Conservation (phyloP, 2,888 invertebrate genomes). For the Nemurella pictetii region DNA sequence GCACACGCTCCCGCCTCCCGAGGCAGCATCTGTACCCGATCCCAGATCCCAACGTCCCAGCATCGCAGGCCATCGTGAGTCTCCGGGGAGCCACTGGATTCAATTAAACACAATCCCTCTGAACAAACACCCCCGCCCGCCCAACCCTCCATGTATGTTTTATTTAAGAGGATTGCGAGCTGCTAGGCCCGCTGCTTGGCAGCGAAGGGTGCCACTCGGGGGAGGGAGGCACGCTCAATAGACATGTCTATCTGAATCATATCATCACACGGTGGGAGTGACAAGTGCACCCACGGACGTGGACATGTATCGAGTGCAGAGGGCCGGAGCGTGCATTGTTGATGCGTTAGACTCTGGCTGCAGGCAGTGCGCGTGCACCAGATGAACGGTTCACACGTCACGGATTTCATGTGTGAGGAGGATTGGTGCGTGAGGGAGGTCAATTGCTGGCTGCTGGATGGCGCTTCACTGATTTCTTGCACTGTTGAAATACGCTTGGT, state of each 20-base stretch:
- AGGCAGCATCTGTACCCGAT: background rate
- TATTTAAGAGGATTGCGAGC: slow-evolving; percentile 41
- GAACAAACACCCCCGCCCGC: slow-evolving; percentile 35
- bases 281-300: background rate
- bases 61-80: background rate
- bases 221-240: background rate
- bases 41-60: no score
- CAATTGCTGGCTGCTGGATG: no score
- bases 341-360: background rate
- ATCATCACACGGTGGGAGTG: background rate
- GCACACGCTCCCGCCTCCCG: background rate
- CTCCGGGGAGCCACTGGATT: slow-evolving; percentile 17
- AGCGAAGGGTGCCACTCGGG: background rate
- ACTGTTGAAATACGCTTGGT: no score
- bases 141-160: slow-evolving; percentile 42
- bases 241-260: slow-evolving; percentile 7
- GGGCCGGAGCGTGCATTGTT: background rate
- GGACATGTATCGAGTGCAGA: background rate
- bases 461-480: no score
- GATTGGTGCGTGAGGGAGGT: no score
- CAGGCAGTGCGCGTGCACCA: background rate
- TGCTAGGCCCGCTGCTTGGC: background rate
- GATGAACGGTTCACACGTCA: background rate
- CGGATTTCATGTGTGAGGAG: no score
- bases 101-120: slow-evolving; percentile 29